Conservation (phyloP, 2,888 invertebrate genomes). For the Agelastica alni region DNA sequence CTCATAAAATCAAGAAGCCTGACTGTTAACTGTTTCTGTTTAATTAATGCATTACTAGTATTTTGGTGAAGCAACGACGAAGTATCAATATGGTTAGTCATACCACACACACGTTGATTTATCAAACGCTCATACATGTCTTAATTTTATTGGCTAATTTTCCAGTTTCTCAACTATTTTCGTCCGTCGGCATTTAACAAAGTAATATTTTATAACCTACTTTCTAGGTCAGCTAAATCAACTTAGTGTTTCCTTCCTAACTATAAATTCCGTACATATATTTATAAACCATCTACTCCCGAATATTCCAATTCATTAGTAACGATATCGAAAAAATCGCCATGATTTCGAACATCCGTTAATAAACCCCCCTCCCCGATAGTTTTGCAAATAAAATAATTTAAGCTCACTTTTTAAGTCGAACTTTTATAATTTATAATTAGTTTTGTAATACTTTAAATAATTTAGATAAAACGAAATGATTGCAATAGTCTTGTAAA, state of each 20-base stretch:
- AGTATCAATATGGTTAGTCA: background rate
- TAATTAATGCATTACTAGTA: background rate
- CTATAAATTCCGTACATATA: background rate
- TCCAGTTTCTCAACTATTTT: slow-evolving; percentile 12
- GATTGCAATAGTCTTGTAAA: too few species aligned
- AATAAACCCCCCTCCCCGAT: slow-evolving; percentile 1
- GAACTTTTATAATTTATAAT: too few species aligned
- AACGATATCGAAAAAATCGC: background rate
- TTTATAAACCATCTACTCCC: too few species aligned
- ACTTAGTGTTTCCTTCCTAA: slow-evolving; percentile 2
- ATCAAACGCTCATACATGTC: slow-evolving; percentile 1
- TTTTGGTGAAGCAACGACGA: background rate
- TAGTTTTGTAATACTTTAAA: too few species aligned
- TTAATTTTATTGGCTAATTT: slow-evolving; percentile 13
- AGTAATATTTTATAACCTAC: background rate
- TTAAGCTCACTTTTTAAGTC: too few species aligned
- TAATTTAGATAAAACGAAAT: too few species aligned
- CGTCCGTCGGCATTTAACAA: background rate
- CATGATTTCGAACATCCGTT: background rate
- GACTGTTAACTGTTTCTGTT: background rate
- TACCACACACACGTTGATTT: background rate
- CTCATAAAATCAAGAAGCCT: background rate
- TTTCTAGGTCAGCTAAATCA: slow-evolving; percentile 8
- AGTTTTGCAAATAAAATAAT: too few species aligned
- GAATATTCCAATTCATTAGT: background rate